Conservation (phyloP, 2,113 vertebrate species). For the Sapayoa aenigma region DNA sequence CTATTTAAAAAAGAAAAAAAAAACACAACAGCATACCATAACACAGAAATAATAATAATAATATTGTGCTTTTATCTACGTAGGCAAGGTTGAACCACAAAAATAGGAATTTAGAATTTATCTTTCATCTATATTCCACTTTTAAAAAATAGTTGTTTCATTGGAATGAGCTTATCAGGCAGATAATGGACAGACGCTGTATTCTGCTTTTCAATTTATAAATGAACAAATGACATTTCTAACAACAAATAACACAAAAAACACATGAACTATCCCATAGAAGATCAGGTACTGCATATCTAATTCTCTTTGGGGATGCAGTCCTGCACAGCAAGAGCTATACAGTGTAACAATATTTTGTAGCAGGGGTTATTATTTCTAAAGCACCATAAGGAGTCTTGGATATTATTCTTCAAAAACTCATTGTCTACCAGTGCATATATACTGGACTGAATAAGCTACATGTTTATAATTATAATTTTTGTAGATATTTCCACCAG, state of each 20-base stretch:
- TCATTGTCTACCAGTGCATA: not conserved
- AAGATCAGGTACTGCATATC: not conserved
- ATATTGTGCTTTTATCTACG: not conserved
- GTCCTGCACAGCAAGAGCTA: not conserved
- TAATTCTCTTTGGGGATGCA: slow-evolving; percentile 19
- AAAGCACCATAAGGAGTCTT: not conserved
- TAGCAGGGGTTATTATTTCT: not conserved
- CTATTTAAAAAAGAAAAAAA: not conserved
- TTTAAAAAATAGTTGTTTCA: slow-evolving; percentile 39
- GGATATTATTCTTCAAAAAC: not conserved
- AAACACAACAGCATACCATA: not conserved
- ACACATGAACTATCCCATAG: not conserved
- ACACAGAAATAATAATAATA: not conserved
- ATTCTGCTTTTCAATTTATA: not conserved
- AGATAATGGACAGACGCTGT: not conserved
- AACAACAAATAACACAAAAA: slow-evolving; percentile 9
- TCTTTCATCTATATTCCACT: not conserved
- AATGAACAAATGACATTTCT: not conserved
- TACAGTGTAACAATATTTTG: not conserved
- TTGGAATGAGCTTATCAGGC: slow-evolving; percentile 11
- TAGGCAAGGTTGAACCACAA: not conserved
- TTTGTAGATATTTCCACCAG: not conserved
- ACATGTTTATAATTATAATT: not conserved
- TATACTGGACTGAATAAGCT: not conserved
- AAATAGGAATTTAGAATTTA: not conserved